Evolutionary conservation across 2,797 vertebrate genomes (phyloP).

Genomic region (Xiphophorus birchmanni): DNA sequence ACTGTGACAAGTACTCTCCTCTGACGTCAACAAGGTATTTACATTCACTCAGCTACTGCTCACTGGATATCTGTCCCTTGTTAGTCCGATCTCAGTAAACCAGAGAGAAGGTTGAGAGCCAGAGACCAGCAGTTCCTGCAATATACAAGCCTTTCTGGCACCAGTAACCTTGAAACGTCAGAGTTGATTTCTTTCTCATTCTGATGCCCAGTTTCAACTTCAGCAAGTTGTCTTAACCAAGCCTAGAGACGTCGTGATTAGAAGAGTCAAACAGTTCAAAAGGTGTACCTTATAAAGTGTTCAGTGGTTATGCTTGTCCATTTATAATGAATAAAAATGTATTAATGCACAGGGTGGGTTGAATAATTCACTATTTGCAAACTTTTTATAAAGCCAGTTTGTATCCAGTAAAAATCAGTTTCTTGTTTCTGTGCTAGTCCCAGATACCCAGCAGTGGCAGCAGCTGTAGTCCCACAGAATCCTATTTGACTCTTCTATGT

Average conservation of each 20-base stretch:
- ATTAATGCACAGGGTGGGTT: background rate
- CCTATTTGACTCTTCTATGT: background rate
- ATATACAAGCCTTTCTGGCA: background rate
- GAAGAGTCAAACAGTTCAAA: background rate
- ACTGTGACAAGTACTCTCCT: background rate
- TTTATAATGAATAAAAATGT: background rate
- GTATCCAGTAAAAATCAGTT: background rate
- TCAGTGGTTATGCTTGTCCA: background rate
- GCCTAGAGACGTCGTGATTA: background rate
- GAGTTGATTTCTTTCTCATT: background rate
- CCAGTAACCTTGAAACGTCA: background rate
- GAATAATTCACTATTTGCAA: background rate
- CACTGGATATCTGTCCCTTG: background rate
- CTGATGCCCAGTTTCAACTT: background rate
- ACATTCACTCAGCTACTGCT: background rate
- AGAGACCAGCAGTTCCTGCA: background rate
- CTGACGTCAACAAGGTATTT: background rate
- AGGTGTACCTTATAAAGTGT: background rate
- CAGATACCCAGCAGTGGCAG: background rate
- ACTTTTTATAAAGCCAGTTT: background rate
- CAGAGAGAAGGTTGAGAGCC: background rate
- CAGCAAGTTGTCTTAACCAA: background rate
- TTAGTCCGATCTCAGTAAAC: background rate
- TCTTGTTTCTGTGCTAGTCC: background rate
- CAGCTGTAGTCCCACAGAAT: background rate